Conservation (phyloP, 2,888 invertebrate genomes). For the Dynastes tityus region DNA sequence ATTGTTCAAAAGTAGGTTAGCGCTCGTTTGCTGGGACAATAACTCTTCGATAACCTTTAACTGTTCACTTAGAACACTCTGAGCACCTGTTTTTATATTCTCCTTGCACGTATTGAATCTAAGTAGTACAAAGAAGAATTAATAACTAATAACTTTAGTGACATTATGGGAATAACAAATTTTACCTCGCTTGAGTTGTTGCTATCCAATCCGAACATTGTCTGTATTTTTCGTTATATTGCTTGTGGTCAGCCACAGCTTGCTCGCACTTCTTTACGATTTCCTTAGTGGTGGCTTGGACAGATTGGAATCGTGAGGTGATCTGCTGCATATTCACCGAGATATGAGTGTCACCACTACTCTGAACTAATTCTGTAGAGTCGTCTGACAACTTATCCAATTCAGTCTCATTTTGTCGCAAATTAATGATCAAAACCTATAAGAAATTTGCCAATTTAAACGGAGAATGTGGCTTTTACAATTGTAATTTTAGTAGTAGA, state of each 20-base stretch:
- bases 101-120: constrained; percentile 81
- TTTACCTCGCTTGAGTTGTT: constrained; percentile 80
- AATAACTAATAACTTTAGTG: background rate
- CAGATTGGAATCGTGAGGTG: constrained; percentile 90
- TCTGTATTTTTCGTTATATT: constrained; percentile 87
- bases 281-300: constrained; percentile 91
- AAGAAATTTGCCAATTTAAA: constrained; percentile 57
- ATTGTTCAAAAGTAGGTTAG: constrained; percentile 84
- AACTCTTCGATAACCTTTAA: constrained; percentile 82
- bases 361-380: constrained; percentile 88
- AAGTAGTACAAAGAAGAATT: background rate
- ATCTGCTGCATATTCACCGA: constrained; percentile 92
- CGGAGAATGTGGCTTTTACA: background rate
- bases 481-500: constrained; percentile 40
- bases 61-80: constrained; percentile 81
- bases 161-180: background rate
- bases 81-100: constrained; percentile 76
- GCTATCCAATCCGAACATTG: constrained; percentile 88
- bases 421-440: constrained; percentile 83
- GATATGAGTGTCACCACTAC: constrained; percentile 88
- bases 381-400: constrained; percentile 91
- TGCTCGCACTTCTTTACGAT: constrained; percentile 94
- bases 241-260: constrained; percentile 85
- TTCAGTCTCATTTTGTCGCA: constrained; percentile 88
- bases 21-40: constrained; percentile 82